phyloP scores from a whole-genome alignment of 2,113 vertebrate genomes.

The Centropristis striata region DNA sequence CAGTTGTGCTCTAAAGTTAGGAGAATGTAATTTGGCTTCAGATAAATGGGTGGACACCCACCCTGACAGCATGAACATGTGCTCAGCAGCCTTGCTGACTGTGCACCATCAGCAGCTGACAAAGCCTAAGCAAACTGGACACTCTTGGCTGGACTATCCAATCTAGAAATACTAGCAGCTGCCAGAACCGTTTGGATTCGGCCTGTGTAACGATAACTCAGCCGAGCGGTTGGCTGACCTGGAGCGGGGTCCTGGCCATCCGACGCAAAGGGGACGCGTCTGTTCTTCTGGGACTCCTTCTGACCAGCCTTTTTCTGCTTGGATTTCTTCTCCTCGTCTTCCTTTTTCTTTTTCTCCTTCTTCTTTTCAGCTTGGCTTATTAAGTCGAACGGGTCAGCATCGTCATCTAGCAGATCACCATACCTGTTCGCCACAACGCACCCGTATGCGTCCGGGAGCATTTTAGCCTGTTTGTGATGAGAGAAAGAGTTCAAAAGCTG shows the following conservation, averaged over 20 bases:
- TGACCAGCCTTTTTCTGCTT: constrained; percentile 74
- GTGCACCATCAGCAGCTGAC: constrained; percentile 59
- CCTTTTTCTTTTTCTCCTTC: constrained; percentile 68
- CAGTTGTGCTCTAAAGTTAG: background rate
- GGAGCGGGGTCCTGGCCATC: constrained; percentile 24
- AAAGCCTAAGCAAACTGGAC: constrained; percentile 15
- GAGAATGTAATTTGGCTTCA: background rate
- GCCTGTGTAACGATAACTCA: background rate
- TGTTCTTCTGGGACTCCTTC: constrained; percentile 88
- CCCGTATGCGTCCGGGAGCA: constrained; percentile 84
- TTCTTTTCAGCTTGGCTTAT: constrained; percentile 82
- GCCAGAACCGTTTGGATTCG: background rate
- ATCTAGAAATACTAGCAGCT: constrained; percentile 36
- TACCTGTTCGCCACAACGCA: constrained; percentile 92
- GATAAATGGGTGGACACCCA: background rate
- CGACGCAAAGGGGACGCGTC: constrained; percentile 16
- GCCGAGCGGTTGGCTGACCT: constrained; percentile 33
- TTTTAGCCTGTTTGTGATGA: constrained; percentile 29
- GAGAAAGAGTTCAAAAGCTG: background rate
- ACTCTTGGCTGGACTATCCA: constrained; percentile 2
- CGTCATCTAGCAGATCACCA: constrained; percentile 90
- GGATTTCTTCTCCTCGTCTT: constrained; percentile 73
- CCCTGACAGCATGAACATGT: constrained; percentile 33
- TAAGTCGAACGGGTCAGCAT: constrained; percentile 91
- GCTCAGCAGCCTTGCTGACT: constrained; percentile 33